Evolutionary conservation across 2,888 invertebrate species (phyloP).

Genomic region (Pristionchus mayeri): DNA sequence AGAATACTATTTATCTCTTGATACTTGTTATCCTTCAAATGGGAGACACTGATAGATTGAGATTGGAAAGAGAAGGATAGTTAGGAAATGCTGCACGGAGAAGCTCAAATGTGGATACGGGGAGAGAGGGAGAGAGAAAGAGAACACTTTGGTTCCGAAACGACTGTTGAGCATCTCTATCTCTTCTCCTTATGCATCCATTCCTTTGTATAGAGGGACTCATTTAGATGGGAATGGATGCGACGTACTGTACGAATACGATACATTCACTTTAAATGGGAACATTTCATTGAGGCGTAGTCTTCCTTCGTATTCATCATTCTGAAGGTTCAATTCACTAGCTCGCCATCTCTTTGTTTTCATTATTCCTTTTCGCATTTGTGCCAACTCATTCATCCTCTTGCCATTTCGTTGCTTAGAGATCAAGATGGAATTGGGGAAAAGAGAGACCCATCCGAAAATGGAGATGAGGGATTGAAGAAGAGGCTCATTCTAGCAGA

Average conservation of each 20-base stretch:
- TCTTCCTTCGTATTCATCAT: no score
- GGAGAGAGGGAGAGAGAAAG: conserved; percentile 4
- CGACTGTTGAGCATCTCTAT: conserved; percentile 11
- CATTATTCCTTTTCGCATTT: not conserved
- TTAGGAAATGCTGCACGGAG: not conserved
- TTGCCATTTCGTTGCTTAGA: conserved; percentile 1
- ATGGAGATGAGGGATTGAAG: not conserved
- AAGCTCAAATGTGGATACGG: not conserved
- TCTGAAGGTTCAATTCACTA: no score
- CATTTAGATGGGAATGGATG: conserved; percentile 11
- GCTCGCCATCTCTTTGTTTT: not conserved
- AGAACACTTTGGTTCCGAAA: conserved; percentile 20
- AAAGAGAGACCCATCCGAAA: not conserved
- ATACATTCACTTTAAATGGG: no score
- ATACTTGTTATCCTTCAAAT: conserved; percentile 17
- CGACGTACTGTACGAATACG: not conserved
- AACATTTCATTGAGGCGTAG: no score
- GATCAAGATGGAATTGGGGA: not conserved
- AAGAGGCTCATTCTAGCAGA: no score
- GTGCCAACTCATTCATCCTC: not conserved
- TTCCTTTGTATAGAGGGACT: conserved; percentile 1
- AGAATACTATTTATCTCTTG: conserved; percentile 1
- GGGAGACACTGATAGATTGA: not conserved
- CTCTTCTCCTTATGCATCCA: not conserved
- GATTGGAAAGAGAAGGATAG: not conserved